phyloP scores from a whole-genome alignment of 2,888 invertebrate species.

The Cheilosia soror region DNA sequence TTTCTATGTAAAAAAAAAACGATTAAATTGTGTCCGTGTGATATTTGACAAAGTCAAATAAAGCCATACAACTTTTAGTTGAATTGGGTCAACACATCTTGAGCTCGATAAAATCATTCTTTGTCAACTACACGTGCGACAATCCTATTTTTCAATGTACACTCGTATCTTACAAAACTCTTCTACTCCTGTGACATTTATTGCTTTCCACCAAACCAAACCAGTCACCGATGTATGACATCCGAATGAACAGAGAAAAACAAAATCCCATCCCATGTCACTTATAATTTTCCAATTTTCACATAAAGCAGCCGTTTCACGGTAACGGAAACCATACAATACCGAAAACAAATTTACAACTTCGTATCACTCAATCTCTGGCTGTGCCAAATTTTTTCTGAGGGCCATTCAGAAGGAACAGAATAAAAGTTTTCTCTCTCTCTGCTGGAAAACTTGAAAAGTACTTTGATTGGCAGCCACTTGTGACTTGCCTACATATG shows the following conservation, averaged over 20 bases:
- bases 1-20: too few species aligned
- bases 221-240: too few species aligned
- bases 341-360: constrained; percentile 36
- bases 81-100: too few species aligned
- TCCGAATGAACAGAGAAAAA: not conserved
- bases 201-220: too few species aligned
- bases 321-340: constrained; percentile 38
- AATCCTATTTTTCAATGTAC: too few species aligned
- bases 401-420: constrained; percentile 12
- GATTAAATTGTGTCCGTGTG: too few species aligned
- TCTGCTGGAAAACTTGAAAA: constrained; percentile 41
- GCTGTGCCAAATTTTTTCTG: constrained; percentile 2
- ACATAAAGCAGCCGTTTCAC: constrained; percentile 6
- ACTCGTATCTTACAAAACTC: too few species aligned
- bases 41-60: too few species aligned
- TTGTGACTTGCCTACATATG: constrained; percentile 55
- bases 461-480: constrained; percentile 62
- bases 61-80: too few species aligned
- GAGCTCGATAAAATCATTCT: too few species aligned
- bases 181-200: too few species aligned
- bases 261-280: not conserved
- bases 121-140: too few species aligned
- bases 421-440: not conserved
- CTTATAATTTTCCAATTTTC: constrained; percentile 33
- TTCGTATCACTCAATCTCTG: constrained; percentile 52